Percentiles rank a stretch among this genome's conserved stretches.
These are phyloP conservation scores for Zaprionus ghesquierei DNA, from an alignment of 1,140 invertebrate species.

Conservation along the genomic window DNA sequence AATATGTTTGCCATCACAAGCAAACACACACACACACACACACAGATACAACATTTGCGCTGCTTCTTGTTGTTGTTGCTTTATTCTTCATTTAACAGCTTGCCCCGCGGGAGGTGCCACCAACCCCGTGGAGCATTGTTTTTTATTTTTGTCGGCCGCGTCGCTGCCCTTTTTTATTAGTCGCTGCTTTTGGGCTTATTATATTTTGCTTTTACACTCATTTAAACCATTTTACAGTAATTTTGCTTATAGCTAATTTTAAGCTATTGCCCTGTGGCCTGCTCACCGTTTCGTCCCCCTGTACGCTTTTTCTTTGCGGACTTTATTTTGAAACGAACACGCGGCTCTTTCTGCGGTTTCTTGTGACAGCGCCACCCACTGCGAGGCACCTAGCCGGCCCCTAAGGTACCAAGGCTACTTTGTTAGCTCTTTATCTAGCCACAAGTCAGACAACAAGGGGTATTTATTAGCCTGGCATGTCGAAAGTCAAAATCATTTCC, in stretches of 20 bases:
- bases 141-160: constrained; percentile 8
- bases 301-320: neutral
- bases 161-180: constrained; percentile 61
- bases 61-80: constrained; percentile 60
- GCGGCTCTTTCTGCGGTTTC: constrained; percentile 47
- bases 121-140: constrained; percentile 27
- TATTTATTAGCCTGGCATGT: neutral
- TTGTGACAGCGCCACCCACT: neutral
- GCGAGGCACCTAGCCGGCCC: constrained; percentile 2
- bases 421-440: neutral
- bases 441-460: neutral
- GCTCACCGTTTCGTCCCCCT: neutral
- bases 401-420: neutral
- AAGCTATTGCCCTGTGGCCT: constrained; percentile 70
- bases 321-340: neutral
- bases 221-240: constrained; percentile 82
- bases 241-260: constrained; percentile 82
- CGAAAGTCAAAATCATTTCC: neutral
- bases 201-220: constrained; percentile 78
- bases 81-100: constrained; percentile 77
- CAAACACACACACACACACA: constrained; percentile 19
- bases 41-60: neutral
- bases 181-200: constrained; percentile 70
- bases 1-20: constrained; percentile 75
- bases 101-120: constrained; percentile 26